phyloP scores from a whole-genome alignment of 2,113 vertebrate genomes.

The Steatornis caripensis region DNA sequence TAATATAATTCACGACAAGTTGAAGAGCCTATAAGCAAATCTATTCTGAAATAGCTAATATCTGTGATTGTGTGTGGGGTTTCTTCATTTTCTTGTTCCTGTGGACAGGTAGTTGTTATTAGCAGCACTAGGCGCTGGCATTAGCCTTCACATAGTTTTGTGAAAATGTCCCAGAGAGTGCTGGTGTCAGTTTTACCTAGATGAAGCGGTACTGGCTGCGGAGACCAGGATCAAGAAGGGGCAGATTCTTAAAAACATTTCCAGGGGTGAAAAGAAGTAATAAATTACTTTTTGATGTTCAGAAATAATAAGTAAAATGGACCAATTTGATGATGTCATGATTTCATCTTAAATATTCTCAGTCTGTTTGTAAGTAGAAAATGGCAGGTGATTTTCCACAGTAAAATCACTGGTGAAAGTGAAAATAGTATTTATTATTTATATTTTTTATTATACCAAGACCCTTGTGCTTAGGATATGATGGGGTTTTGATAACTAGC shows the following conservation, averaged over 20 bases:
- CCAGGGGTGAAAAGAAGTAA: not conserved
- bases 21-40: not conserved
- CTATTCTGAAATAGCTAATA: not conserved
- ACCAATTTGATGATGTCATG: not conserved
- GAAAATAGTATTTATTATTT: not conserved
- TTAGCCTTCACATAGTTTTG: not conserved
- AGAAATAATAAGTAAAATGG: not conserved
- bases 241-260: not conserved
- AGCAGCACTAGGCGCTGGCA: not conserved
- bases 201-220: not conserved
- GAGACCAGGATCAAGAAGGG: not conserved
- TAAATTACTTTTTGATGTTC: not conserved
- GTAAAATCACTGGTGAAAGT: not conserved
- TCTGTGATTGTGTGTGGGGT: rapidly evolving
- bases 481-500: not conserved
- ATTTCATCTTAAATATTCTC: not conserved
- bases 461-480: not conserved
- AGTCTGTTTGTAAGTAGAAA: not conserved
- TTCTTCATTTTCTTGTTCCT: not conserved
- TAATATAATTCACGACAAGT: not conserved
- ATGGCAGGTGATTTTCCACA: not conserved
- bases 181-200: not conserved
- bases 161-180: not conserved
- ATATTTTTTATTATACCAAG: not conserved
- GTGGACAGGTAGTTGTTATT: not conserved